These are phyloP conservation scores for Stichopus horrens DNA, from an alignment of 53 echinoderm and acorn worm species.

Conservation along the genomic window DNA sequence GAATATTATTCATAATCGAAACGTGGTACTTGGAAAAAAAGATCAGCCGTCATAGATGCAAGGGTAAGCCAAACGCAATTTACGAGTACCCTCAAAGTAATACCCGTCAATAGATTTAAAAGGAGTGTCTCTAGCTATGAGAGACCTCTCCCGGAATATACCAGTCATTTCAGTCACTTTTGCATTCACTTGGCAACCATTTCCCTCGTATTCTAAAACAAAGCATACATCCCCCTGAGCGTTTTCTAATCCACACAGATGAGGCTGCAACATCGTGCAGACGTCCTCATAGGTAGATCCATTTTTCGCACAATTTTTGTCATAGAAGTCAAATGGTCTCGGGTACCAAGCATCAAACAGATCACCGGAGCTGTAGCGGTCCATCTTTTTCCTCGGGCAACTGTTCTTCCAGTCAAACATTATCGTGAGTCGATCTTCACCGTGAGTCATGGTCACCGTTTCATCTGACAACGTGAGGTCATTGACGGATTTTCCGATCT, in stretches of 20 bases:
- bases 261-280: neutral
- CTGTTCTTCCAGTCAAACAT: neutral
- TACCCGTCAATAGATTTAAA: neutral
- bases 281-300: neutral
- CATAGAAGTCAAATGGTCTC: neutral
- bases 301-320: neutral
- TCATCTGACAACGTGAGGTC: neutral
- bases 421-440: neutral
- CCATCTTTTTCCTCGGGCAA: neutral
- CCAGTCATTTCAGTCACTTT: neutral
- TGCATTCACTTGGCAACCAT: neutral
- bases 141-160: neutral
- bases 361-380: neutral
- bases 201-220: neutral
- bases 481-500: neutral
- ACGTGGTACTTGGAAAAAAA: neutral
- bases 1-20: no score
- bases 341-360: neutral
- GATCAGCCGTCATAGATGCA: neutral
- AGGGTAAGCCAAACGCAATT: neutral
- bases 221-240: neutral
- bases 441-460: neutral
- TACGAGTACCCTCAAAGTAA: neutral
- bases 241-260: neutral
- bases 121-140: neutral